Base-by-base conservation (phyloP, 2,888 invertebrate genomes). In the Drosophila glabriapex region DNA sequence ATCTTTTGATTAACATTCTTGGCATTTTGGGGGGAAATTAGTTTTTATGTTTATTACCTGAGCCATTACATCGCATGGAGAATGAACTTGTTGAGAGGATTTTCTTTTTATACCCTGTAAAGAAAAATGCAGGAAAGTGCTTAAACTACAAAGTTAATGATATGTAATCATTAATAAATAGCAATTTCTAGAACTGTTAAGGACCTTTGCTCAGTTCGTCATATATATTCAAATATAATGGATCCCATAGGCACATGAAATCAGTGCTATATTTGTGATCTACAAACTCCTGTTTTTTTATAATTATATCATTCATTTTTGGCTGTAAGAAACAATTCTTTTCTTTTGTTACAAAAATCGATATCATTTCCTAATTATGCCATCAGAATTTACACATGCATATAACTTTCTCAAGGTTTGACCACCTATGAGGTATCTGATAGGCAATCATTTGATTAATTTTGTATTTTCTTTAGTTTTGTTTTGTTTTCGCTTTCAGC, bases 1-100 rank as follows among this genome's bases (percentile, higher is more conserved):
- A 88, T 88, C 87, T 88, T 88, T 88, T 88, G 87, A 88, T 88
- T 88, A 91, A 88, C 87, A 88, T 91, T 89, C 87, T 90, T 85
- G 86, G 73, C 84, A 77, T 82, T 78, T 80, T 83, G 80, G 86
- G 80, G 89, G 87, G 87, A 88, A 88, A 88, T 88, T 88, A 88
- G 87, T 88, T 88, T 88, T 88, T 88, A 88, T 88, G 87, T 88
- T 88, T 88, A 88, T 88, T 91, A 88, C 87, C 87, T 88, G 91
- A 89, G 81, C 89, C 90, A 85, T 85, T 85, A 90, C 82, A 78
- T 73, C 50, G 78, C 78, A 78, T 78, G 78, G 80, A 54, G 80
- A 82, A 82, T 82, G 79, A 83, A 82, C 82, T 82, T 82, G 82
- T 82, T 84, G 82, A 78, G 82, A 82, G 82, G 60, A 74, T 72